Base-by-base conservation (phyloP, 2,797 vertebrate genomes). In the Melanotaenia trifasciata region DNA sequence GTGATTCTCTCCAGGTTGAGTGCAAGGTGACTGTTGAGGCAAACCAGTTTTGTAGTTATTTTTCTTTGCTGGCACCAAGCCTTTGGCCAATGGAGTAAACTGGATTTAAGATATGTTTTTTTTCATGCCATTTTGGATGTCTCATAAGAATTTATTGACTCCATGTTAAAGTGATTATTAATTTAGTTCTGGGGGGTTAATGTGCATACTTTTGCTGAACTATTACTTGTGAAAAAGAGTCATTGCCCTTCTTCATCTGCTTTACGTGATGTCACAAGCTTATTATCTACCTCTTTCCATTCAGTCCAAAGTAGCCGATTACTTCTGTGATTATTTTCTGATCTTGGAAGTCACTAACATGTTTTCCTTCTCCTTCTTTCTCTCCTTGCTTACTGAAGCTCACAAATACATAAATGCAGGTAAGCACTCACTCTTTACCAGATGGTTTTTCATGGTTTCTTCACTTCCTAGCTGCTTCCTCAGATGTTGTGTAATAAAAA, bases 341-440 rank as follows among this genome's bases (percentile, higher is more conserved):
- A 28, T 54, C 43, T 84, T 45, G 76, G 74, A 67, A 70, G 73
- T 45, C 58, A 61, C 62, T 89, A 74, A 89, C 72, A 63, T 53
- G n/a, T 64, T 9, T 64, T 67, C 43, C 22, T 56, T 36, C 10
- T 72, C 51, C 24, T 64, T 77, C 45, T 66, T 66, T 36, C 58
- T 32, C 22, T 26, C 64, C 72, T 81, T 93, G 91, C 92, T 66
- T 87, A 45, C 90, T 47, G 88, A 94, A 95, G 94, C 91, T 78
- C 93, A 93, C 90, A 95, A 87, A 91, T 94, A 92, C 85, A 87
- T 93, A 56, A 67, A 80, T 80, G 93, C 94, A 93, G 95, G 95
- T 95, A 94, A 94, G 94, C 40, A 16, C 47, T 51, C 40, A 60
- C 50, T 68, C 77, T 78, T 20, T 70, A 24, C 32, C 61, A 58